Evolutionary conservation across 2,888 invertebrate species (phyloP), one percentile per base, ranked within the genome.

Genomic region (Phrixothrix hirtus): DNA sequence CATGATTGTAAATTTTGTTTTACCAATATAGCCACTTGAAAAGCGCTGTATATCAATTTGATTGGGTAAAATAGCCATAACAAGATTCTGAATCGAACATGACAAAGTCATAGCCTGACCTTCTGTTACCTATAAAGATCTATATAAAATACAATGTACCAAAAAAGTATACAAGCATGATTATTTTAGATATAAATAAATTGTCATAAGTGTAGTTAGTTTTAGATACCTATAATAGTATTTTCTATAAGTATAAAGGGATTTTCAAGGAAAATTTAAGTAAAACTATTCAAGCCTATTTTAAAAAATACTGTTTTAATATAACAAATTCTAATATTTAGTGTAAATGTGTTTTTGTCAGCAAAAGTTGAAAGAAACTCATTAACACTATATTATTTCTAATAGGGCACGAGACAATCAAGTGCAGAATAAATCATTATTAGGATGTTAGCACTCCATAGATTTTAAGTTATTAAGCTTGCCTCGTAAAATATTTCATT

Each of bases 331-430:
- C 38, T 38, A 35, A 15, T 48, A 17, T 13, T n/a, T 48, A 14
- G 41, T 48, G 32, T 41, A 21, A 21, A 41, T 48, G 47, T 35
- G 34, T 30, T 48, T 48, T 48, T 31, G 11, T 41, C 26, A 16
- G 14, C 12, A 31, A 13, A 37, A 21, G n/a, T 1, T 7, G 27
- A 17, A 32, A 46, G 45, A 48, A 58, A 35, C 55, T 60, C 60
- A 61, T 62, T 58, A 55, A 39, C 57, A 57, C 58, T 58, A 59
- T 53, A 31, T 44, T 38, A 38, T 49, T 52, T 48, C 46, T 49
- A 54, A 59, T 49, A 57, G 46, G 53, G 71, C 72, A 74, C 72
- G 65, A 69, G 75, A 75, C 75, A 75, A 75, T 75, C 75, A 75
- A 70, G 73, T 74, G 74, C 74, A 67, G 64, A 59, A 59, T 60